Percentiles rank a stretch among this genome's conserved stretches.
phyloP scores from a whole-genome alignment of 2,113 vertebrate genomes.

The Polypterus bichir region DNA sequence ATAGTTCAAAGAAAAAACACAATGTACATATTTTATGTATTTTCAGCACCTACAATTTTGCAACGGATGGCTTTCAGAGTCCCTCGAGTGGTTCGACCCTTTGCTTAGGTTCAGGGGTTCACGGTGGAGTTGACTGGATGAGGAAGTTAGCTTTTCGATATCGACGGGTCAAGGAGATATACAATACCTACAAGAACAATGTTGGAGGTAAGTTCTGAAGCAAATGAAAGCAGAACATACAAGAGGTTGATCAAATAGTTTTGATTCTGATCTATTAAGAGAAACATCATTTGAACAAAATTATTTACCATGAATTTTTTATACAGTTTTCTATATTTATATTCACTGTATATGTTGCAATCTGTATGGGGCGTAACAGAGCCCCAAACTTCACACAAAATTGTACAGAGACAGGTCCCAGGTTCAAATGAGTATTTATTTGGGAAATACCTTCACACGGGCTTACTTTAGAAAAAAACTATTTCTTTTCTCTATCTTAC shows the following conservation, averaged over 20 bases:
- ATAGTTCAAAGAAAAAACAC: neutral
- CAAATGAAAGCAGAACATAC: too few relatives aligned
- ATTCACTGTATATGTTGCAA: neutral
- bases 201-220: constrained; percentile 65
- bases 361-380: too few relatives aligned
- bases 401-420: too few relatives aligned
- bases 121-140: constrained; percentile 98
- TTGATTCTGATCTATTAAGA: too few relatives aligned
- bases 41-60: constrained; percentile 94
- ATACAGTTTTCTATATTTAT: neutral
- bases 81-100: constrained; percentile 75
- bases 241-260: too few relatives aligned
- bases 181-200: constrained; percentile 94
- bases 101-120: constrained; percentile 85
- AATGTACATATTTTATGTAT: neutral
- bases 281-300: neutral
- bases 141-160: constrained; percentile 96
- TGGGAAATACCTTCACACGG: too few relatives aligned
- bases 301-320: too few relatives aligned
- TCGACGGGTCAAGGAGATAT: constrained; percentile 92
- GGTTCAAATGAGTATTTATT: too few relatives aligned
- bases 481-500: too few relatives aligned
- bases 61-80: constrained; percentile 90
- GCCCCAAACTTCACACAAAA: too few relatives aligned
- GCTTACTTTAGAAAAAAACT: too few relatives aligned